These are phyloP conservation scores for Hermatobates lingyangjiaoensis DNA, from an alignment of 1,140 invertebrate species.

Conservation along the genomic window DNA sequence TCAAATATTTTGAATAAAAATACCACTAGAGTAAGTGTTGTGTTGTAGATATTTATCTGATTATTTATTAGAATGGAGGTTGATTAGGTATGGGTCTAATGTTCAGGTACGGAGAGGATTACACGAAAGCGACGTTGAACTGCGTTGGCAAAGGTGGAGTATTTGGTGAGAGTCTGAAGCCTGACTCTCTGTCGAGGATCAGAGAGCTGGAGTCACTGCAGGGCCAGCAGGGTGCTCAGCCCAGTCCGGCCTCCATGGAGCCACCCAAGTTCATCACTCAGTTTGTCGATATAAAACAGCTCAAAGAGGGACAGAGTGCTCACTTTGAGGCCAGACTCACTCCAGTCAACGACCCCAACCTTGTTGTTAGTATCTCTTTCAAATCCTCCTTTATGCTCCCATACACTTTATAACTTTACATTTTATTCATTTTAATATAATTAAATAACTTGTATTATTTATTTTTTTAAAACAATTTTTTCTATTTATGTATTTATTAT, in stretches of 20 bases:
- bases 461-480: neutral
- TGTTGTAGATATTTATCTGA: too few relatives aligned
- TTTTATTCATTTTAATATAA: too few relatives aligned
- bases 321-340: conserved; percentile 83
- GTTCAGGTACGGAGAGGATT: conserved; percentile 61
- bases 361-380: conserved; percentile 28
- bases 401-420: too few relatives aligned
- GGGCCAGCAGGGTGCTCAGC: conserved; percentile 38
- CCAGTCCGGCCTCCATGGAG: conserved; percentile 45
- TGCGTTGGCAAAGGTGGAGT: conserved; percentile 74
- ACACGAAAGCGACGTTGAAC: conserved; percentile 58
- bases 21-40: too few relatives aligned
- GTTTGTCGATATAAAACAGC: conserved; percentile 54
- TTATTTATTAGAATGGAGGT: too few relatives aligned
- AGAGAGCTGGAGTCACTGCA: conserved; percentile 48
- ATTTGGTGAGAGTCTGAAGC: conserved; percentile 82
- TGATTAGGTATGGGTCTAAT: too few relatives aligned
- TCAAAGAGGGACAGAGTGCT: conserved; percentile 82
- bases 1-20: too few relatives aligned
- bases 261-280: conserved; percentile 82
- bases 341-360: conserved; percentile 77
- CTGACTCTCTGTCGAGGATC: conserved; percentile 78
- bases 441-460: neutral
- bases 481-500: too few relatives aligned
- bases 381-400: neutral